Evolutionary conservation across 2,113 vertebrate genomes (phyloP), one percentile per base, ranked within the genome.

Genomic region (Pangasianodon hypophthalmus): DNA sequence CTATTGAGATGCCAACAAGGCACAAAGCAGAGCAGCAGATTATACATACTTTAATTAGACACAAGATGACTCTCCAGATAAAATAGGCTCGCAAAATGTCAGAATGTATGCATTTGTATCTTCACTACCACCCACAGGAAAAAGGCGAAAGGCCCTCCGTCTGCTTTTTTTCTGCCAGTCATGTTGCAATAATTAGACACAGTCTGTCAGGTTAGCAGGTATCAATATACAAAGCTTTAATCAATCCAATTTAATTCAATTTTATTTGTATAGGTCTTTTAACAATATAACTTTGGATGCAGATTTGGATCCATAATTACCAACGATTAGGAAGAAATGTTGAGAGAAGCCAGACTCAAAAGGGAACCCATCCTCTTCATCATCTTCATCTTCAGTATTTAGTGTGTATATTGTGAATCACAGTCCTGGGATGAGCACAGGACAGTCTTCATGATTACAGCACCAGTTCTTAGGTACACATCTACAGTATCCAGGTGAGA

Each of bases 51-150:
- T 60, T 84, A 84, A 62, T 46, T 84, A 46, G 58, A 84, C 83
- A 84, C 13, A 41, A 21, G 4, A 84, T 60, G 37, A 62, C 56
- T 60, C 37, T 58, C 44, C 19, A 24, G 82, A 44, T 84, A 84
- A 60, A 84, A 84, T 84, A 10, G 44, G 82, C 56, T 26, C 64
- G 56, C 83, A 84, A 64, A 84, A 90, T 80, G 77, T 91, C 86
- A 90, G 46, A 26, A 85, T 62, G 41, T 85, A 54, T 71, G 52
- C 62, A 71, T 29, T 50, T 62, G 64, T 32, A 81, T 41, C 46
- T 71, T 87, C 50, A 87, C 48, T 54, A 75, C 85, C 67, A 73
- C 46, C 46, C n/a, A 80, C 32, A 64, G 46, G 56, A 50, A 69
- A 29, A 48, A 75, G 21, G 44, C 24, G 50, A 83, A 54, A 73